Base-by-base conservation (phyloP, 1,140 invertebrate genomes). In the Wasmannia auropunctata region DNA sequence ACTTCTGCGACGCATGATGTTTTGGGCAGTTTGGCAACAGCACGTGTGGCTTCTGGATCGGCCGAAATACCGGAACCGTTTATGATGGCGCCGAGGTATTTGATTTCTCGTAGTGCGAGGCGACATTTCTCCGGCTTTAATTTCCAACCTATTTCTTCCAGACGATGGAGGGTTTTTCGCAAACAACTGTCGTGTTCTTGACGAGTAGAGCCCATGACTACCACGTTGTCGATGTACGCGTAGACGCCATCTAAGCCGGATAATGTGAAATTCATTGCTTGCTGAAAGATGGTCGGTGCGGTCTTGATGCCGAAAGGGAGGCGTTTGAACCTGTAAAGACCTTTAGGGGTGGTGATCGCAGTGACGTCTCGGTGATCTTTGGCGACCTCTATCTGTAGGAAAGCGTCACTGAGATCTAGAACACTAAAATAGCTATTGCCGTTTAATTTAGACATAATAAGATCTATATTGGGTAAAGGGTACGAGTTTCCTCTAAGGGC, bases 211-310 rank as follows among this genome's bases (percentile, higher is more conserved):
- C 69, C 76, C 22, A 22, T n/a, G 0, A 88, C n/a, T 0, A 80
- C 0, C 0, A 86, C 28, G 19, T 88, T 65, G 0, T 88, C 83
- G 0, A 83, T 0, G 16, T 83, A 86, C 3, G 72, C 70, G 4
- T 63, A 49, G 0, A 62, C 65, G 11, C 70, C 87, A 7, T 51
- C 6, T 11, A 86, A 0, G 0, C 62, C 84, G 0, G 81, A 28
- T 5, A 85, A 46, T 10, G 93, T 87, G 54, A 90, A 56, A 54
- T 95, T 93, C 58, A 96, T 95, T 11, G 93, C 90, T 83, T 92
- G 65, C 89, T 96, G 95, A 81, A 96, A 96, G 40, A 95, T 93
- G 19, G 92, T 87, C 37, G 95, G 95, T 1, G 95, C 94, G 28
- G 92, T 93, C 70, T 93, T 92, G 16, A 96, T 92, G n/a, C 76